Evolutionary conservation across 2,888 invertebrate genomes (phyloP).

Genomic region (Orthonevra nobilis): DNA sequence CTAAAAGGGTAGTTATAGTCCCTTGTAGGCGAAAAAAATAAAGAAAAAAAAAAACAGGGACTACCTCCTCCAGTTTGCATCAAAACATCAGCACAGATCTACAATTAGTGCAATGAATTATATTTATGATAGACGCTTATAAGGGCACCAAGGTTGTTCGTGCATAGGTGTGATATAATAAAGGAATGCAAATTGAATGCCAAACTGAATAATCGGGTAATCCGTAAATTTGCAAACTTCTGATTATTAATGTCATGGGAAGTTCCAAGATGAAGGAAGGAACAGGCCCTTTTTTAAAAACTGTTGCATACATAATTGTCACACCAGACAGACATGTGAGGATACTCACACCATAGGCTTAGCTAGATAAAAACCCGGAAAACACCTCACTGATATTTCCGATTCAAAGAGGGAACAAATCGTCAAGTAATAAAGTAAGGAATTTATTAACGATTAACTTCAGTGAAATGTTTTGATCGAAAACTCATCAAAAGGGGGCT

Average conservation of each 20-base stretch:
- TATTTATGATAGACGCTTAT: too few species aligned
- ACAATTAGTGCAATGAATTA: slow-evolving; percentile 11
- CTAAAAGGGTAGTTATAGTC: too few species aligned
- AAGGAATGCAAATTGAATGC: slow-evolving; percentile 39
- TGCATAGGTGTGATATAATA: slow-evolving; percentile 14
- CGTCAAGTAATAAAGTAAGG: slow-evolving; percentile 10
- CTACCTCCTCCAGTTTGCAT: slow-evolving; percentile 16
- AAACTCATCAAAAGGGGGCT: slow-evolving; percentile 19
- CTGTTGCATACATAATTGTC: slow-evolving; percentile 13
- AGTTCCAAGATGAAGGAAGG: background rate
- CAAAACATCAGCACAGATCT: slow-evolving; percentile 31
- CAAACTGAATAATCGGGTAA: slow-evolving; percentile 43
- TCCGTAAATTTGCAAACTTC: slow-evolving; percentile 48
- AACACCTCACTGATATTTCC: too few species aligned
- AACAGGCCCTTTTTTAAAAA: too few species aligned
- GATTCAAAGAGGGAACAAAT: slow-evolving; percentile 5
- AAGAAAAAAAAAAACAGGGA: too few species aligned
- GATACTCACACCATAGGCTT: too few species aligned
- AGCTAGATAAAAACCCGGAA: too few species aligned
- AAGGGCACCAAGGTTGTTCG: too few species aligned
- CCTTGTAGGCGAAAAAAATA: too few species aligned
- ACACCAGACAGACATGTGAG: too few species aligned
- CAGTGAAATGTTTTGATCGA: slow-evolving; percentile 49
- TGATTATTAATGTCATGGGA: slow-evolving; percentile 5
- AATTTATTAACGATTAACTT: slow-evolving; percentile 43